Base-by-base conservation (phyloP, 1,140 invertebrate species). In the Orchesella cincta region DNA sequence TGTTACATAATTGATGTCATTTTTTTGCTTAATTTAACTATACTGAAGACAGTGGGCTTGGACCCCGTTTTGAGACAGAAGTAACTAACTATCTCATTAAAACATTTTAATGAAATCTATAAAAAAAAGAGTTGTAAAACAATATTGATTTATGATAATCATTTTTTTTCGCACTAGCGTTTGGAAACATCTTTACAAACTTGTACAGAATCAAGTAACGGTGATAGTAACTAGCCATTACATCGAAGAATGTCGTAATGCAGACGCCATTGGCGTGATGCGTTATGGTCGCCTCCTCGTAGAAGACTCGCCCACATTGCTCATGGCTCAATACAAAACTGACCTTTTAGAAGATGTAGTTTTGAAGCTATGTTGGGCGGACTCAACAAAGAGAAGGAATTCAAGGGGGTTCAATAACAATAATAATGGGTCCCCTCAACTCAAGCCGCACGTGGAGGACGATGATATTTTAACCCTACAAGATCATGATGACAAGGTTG, bases 141-240 rank as follows among this genome's bases (percentile, higher is more conserved):
- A n/a, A n/a, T n/a, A n/a, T n/a, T n/a, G n/a, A n/a, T n/a, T n/a
- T n/a, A n/a, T n/a, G n/a, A n/a, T n/a, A n/a, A n/a, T n/a, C n/a
- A n/a, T n/a, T n/a, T 57, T 8, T 57, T 57, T 14, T 57, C 5
- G 23, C 54, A n/a, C n/a, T n/a, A 96, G 94, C 83, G 96, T 97
- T 81, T 97, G 94, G 94, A 92, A 93, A 80, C 94, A 96, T 84
- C 86, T 96, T 82, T 90, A 94, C 28, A 90, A 92, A 83, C 92
- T 96, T 77, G 92, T 93, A 80, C 90, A 90, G 86, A 91, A 91
- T 73, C 90, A 91, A 34, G 89, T 90, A 81, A 94, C 93, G 83
- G 92, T 96, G 78, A 95, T 97, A 81, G 94, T 96, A 80, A 96
- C 95, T 0, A 96, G 94, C 26, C 94, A 96, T 88, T 96, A 96